Percentiles rank a stretch among this genome's conserved stretches.
These are phyloP conservation scores for Desmophyllum pertusum DNA, from an alignment of 92 coral and sea anemone genomes.

Conservation along the genomic window DNA sequence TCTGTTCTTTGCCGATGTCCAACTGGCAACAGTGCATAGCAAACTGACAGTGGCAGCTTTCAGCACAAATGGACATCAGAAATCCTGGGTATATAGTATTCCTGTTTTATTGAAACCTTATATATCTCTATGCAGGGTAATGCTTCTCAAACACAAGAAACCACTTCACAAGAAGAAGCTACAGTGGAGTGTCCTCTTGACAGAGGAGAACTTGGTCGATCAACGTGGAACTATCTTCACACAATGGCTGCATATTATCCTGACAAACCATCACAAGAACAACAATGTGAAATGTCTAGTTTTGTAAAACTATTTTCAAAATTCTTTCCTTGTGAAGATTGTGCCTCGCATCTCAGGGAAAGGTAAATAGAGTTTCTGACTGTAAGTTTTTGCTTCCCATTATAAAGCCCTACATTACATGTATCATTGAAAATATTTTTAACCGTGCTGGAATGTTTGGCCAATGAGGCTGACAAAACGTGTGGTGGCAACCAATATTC, in stretches of 20 bases:
- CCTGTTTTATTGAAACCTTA: not conserved
- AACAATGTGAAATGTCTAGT: constrained; percentile 83
- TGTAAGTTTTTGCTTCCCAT: not conserved
- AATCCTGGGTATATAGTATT: no score
- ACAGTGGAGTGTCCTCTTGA: constrained; percentile 84
- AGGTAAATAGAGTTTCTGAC: constrained; percentile 40
- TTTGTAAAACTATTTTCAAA: constrained; percentile 83
- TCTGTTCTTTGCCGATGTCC: no score
- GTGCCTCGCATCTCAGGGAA: constrained; percentile 86
- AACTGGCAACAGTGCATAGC: no score
- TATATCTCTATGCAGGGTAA: constrained; percentile 13
- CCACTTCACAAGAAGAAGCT: constrained; percentile 36
- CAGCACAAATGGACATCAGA: no score
- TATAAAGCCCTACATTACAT: not conserved
- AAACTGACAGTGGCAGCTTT: no score
- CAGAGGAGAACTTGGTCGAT: constrained; percentile 80
- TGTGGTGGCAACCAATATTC: no score
- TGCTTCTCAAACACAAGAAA: constrained; percentile 6
- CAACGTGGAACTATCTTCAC: constrained; percentile 95
- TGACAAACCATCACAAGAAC: constrained; percentile 77
- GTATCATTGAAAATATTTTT: no score
- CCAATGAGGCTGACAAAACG: no score
- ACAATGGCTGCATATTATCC: constrained; percentile 99
- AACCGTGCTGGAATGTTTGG: no score
- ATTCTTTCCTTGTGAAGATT: constrained; percentile 92